Evolutionary conservation across 2,888 invertebrate genomes (phyloP).

Genomic region (Epinotia ramella): DNA sequence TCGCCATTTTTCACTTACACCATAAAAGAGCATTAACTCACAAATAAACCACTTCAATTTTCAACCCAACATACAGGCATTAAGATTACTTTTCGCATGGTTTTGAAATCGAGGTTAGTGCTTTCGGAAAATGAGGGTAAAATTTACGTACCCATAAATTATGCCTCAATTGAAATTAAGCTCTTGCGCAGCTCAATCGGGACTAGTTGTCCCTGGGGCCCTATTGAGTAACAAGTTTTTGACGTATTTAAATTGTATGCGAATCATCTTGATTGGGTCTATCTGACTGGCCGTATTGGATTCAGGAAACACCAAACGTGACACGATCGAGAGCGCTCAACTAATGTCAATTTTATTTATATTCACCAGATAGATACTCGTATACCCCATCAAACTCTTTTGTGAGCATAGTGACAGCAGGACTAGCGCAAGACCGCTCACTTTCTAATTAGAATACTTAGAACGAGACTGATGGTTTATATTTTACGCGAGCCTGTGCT

Average conservation of each 20-base stretch:
- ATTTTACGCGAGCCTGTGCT: too few relatives aligned
- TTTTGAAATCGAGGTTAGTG: not conserved
- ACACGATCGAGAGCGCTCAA: too few relatives aligned
- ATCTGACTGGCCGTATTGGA: too few relatives aligned
- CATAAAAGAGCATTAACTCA: not conserved
- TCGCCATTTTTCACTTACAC: conserved; percentile 16
- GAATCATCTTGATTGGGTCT: too few relatives aligned
- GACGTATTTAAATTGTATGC: not conserved
- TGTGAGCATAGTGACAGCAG: too few relatives aligned
- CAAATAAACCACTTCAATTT: not conserved
- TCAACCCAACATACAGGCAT: not conserved
- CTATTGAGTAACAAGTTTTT: not conserved
- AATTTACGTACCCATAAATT: conserved; percentile 40
- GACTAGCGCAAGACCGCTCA: too few relatives aligned
- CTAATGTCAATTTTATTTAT: too few relatives aligned
- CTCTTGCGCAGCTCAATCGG: conserved; percentile 22
- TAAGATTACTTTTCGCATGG: not conserved
- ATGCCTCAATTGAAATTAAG: conserved; percentile 44
- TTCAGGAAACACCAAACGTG: too few relatives aligned
- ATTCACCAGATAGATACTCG: too few relatives aligned
- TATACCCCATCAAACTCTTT: too few relatives aligned
- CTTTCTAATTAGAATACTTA: too few relatives aligned
- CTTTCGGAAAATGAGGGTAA: conserved; percentile 1
- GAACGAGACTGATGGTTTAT: too few relatives aligned
- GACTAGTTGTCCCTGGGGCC: conserved; percentile 38